Conservation (phyloP, 1,140 invertebrate genomes). For the Sminthurinus signatus region DNA sequence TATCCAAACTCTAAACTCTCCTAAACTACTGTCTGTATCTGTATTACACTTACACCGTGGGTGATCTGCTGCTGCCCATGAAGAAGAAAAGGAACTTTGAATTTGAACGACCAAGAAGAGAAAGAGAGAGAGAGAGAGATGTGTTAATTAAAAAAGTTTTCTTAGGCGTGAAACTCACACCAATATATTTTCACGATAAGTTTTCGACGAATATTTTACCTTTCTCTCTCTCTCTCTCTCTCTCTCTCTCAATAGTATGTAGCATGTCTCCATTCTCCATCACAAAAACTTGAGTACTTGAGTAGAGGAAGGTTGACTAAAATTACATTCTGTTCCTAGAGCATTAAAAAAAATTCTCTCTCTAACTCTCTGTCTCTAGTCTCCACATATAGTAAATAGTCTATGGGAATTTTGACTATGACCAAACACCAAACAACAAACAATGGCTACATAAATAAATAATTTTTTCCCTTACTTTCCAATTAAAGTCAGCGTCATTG, state of each 20-base stretch:
- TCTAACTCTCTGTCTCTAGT: not conserved
- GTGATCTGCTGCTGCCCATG: no score
- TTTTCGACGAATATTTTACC: not conserved
- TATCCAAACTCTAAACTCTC: no score
- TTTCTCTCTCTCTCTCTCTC: no score
- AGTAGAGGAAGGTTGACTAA: constrained; percentile 5
- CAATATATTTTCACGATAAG: not conserved
- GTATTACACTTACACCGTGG: no score
- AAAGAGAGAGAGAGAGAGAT: no score
- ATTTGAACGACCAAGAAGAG: no score
- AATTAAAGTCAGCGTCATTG: not conserved
- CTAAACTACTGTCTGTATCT: no score
- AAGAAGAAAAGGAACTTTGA: no score
- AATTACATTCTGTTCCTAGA: not conserved
- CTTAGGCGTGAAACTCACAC: constrained; percentile 11
- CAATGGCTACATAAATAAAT: not conserved
- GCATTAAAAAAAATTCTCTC: not conserved
- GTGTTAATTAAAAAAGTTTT: not conserved
- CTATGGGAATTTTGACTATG: not conserved
- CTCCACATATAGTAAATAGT: not conserved
- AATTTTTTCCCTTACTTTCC: not conserved
- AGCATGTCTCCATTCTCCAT: not conserved
- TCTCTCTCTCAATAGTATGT: no score
- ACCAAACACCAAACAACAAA: no score
- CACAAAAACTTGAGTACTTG: not conserved